Conservation (phyloP, 1,140 invertebrate species). For the Tribolium castaneum region DNA sequence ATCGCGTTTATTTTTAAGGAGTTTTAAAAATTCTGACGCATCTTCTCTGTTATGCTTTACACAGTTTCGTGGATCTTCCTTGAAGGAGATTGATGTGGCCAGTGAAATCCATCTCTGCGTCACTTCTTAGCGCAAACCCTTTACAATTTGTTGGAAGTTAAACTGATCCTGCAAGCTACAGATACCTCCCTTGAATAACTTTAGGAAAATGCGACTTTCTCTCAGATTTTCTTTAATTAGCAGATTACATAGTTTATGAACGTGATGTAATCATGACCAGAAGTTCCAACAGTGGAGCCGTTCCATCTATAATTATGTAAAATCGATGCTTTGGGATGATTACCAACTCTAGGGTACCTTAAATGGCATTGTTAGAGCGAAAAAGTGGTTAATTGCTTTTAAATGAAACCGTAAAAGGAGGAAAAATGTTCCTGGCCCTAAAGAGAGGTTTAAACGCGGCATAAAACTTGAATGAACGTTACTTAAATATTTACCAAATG, state of each 20-base stretch:
- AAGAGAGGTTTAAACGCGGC: too few relatives aligned
- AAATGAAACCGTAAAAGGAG: neutral
- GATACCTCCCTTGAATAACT: neutral
- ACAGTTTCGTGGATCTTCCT: neutral
- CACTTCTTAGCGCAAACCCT: neutral
- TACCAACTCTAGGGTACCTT: neutral
- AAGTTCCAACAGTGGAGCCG: neutral
- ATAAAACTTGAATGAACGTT: neutral
- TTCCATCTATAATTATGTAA: conserved; percentile 4
- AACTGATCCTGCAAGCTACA: neutral
- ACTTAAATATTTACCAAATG: conserved; percentile 5
- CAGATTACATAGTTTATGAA: neutral
- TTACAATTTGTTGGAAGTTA: neutral
- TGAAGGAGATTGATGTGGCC: neutral
- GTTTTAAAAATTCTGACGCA: neutral
- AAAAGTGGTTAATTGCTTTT: neutral
- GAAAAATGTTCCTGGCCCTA: neutral
- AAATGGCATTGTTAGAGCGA: neutral
- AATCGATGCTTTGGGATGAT: neutral
- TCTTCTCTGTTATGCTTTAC: neutral
- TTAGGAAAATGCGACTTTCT: neutral
- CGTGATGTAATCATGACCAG: neutral
- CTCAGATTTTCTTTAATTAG: neutral
- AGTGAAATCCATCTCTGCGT: neutral
- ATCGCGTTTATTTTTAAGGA: neutral